Evolutionary conservation across 2,113 vertebrate genomes (phyloP), one percentile per base, ranked within the genome.

Genomic region (Plotosus lineatus): DNA sequence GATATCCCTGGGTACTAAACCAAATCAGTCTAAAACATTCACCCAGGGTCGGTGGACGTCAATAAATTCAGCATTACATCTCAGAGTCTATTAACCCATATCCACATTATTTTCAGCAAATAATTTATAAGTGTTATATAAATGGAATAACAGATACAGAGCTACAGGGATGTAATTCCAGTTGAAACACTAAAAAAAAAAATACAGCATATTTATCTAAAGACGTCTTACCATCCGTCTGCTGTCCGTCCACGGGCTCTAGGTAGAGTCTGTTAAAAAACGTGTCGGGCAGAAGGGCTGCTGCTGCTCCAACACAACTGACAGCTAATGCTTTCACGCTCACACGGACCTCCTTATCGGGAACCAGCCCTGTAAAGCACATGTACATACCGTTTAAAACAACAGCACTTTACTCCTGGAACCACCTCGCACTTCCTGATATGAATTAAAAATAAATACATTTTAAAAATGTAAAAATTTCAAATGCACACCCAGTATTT

Each of bases 251-350:
- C 60, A 95, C 91, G 44, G 96, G 95, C 33, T 89, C 89, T 90
- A 94, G 91, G 82, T 98, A 98, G 15, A 99, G 92, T 66, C 92
- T 95, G 89, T 95, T 97, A 88, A 98, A 99, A 92, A 99, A 98
- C 46, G 96, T 92, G 78, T 98, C 96, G 0, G 98, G 97, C 51
- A 95, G 93, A 77, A 99, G 93, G 0, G 96, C 94, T 36, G 96
- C 89, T 0, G 97, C 98, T 33, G 97, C 95, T 26, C 97, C 96
- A 0, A 98, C 92, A 80, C 98, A 99, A 86, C 97, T 96, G 83
- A 99, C 92, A 0, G 98, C 97, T 90, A 99, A 88, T 0, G 97
- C 97, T 91, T 99, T 99, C 58, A 99, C 97, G 0, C 98, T 99
- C 82, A 99, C 98, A 69, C 97, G 93, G 69, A 98, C 96, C 36